Evolutionary conservation across 2,797 vertebrate genomes (phyloP).

Genomic region (Acanthurus leucopareius): DNA sequence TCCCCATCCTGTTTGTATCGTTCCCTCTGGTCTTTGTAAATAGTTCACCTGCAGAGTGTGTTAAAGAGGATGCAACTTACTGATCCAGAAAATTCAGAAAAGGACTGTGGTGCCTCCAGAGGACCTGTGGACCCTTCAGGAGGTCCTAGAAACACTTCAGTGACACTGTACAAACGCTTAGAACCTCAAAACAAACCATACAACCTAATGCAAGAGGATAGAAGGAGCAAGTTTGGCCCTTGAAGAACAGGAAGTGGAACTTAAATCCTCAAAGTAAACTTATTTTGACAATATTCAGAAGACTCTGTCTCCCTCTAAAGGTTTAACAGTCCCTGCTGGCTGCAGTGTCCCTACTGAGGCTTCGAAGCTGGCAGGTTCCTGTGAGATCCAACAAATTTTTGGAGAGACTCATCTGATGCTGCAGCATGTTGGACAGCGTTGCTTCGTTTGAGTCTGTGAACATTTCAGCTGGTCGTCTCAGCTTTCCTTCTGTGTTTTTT

Average conservation of each 20-base stretch:
- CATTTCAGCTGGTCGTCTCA: slow-evolving; percentile 18
- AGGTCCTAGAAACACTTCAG: slow-evolving; percentile 32
- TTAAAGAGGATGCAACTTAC: slow-evolving; percentile 34
- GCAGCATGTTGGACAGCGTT: slow-evolving; percentile 1
- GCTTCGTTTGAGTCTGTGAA: slow-evolving; percentile 13
- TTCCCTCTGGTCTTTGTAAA: slow-evolving; percentile 77
- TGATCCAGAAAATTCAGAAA: slow-evolving; percentile 37
- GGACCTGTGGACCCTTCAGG: slow-evolving; percentile 36
- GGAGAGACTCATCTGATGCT: slow-evolving; percentile 27
- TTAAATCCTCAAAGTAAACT: slow-evolving; percentile 29
- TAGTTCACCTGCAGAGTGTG: slow-evolving; percentile 66
- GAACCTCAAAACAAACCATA: slow-evolving; percentile 42
- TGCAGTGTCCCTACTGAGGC: slow-evolving; percentile 5
- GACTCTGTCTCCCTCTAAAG: background rate
- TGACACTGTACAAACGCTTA: slow-evolving; percentile 55
- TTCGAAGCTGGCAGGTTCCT: slow-evolving; percentile 18
- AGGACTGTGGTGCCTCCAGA: slow-evolving; percentile 10
- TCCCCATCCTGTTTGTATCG: slow-evolving; percentile 53
- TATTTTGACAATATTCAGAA: slow-evolving; percentile 14
- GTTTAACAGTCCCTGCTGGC: background rate
- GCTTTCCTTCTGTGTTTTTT: slow-evolving; percentile 37
- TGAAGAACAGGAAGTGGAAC: slow-evolving; percentile 54
- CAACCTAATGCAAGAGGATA: slow-evolving; percentile 17
- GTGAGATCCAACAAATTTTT: background rate
- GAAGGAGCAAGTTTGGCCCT: slow-evolving; percentile 57